Percentiles rank a stretch among this genome's conserved stretches.
Conservation (phyloP, 30 jellyfish, hydroid and myxozoan species). For the Cassiopea andromeda region DNA sequence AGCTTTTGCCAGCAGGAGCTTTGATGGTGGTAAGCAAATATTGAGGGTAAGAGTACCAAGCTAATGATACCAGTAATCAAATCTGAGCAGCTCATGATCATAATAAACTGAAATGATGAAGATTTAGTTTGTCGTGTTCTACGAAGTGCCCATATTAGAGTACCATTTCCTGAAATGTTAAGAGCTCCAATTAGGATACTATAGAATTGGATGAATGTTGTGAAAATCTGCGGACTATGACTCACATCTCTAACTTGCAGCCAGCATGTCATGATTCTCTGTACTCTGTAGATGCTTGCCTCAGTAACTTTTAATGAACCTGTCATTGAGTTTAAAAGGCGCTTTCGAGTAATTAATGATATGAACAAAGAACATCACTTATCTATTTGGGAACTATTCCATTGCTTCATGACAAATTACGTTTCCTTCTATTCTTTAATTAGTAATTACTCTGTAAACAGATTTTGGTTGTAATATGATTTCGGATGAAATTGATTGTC, state of each 20-base stretch:
- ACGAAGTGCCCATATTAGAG: neutral
- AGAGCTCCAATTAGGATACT: neutral
- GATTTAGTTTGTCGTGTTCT: neutral
- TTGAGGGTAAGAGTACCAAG: neutral
- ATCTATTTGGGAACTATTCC: no score
- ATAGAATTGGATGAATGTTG: neutral
- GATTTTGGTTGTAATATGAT: no score
- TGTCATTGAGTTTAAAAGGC: no score
- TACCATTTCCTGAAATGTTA: neutral
- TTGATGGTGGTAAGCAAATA: neutral
- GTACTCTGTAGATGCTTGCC: no score
- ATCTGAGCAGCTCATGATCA: slow-evolving; percentile 3
- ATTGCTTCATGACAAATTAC: no score
- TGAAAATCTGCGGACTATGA: neutral
- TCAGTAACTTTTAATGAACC: no score
- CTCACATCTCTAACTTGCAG: no score
- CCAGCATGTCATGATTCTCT: neutral
- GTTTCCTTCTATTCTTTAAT: no score
- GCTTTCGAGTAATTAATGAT: no score
- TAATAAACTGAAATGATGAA: neutral
- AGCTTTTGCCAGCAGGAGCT: neutral
- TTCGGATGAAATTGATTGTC: no score
- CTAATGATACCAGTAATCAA: neutral
- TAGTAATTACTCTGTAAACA: no score
- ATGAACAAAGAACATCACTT: no score